phyloP scores from a whole-genome alignment of 2,888 invertebrate genomes.

The Trissoscelio sp. region DNA sequence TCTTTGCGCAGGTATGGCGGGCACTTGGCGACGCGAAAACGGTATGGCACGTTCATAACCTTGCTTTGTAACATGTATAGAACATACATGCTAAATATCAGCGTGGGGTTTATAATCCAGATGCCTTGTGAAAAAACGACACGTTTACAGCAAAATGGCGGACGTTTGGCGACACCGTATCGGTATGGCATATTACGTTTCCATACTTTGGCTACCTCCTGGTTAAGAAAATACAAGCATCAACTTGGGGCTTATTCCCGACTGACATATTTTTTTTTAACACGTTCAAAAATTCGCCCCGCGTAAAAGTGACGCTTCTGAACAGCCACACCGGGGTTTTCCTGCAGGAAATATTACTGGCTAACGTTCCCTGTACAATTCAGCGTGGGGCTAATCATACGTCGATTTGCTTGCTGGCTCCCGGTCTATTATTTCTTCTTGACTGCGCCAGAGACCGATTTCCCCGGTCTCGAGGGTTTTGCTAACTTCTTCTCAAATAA shows the following conservation, averaged over 20 bases:
- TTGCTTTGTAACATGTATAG: too few species aligned
- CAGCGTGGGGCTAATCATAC: not conserved
- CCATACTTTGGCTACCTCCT: not conserved
- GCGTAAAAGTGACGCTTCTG: not conserved
- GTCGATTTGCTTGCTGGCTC: not conserved
- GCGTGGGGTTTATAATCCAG: not conserved
- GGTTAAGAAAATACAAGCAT: not conserved
- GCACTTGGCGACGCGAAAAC: too few species aligned
- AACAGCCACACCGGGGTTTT: not conserved
- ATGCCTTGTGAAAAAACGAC: not conserved
- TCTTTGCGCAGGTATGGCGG: too few species aligned
- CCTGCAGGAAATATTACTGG: not conserved
- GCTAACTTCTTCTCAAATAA: too few species aligned
- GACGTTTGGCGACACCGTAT: not conserved
- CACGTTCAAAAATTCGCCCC: slow-evolving; percentile 1
- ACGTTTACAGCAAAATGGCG: not conserved
- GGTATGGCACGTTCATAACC: too few species aligned
- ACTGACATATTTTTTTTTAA: not conserved
- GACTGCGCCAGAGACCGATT: too few species aligned
- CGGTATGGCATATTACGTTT: not conserved
- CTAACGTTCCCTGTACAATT: not conserved
- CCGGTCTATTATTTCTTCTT: too few species aligned
- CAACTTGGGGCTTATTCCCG: not conserved
- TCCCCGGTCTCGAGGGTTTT: too few species aligned
- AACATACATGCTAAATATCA: not conserved